A percentile compares a stretch with the other conserved stretches of the same genome.
Evolutionary conservation across 2,888 invertebrate species (phyloP).

Genomic region (Calliopum simillimum): DNA sequence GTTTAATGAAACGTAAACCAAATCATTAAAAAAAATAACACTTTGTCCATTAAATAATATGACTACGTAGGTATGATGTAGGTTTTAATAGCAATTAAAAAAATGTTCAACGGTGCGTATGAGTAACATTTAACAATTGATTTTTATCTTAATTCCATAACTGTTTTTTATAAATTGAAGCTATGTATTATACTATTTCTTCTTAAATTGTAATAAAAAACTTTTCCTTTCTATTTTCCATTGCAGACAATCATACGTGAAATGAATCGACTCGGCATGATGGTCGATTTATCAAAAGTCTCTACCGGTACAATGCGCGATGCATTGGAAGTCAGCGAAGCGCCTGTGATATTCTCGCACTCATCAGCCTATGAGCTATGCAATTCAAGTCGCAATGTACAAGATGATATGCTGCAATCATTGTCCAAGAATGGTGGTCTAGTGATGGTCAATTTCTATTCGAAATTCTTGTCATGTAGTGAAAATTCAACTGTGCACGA

Average conservation of each 20-base stretch:
- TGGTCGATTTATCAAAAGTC: conserved; percentile 87
- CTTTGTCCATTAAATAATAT: too few species aligned
- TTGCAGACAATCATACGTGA: conserved; percentile 82
- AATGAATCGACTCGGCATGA: conserved; percentile 91
- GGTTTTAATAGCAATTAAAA: too few species aligned
- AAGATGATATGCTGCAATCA: conserved; percentile 78
- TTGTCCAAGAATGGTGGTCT: conserved; percentile 84
- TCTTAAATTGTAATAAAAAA: too few species aligned
- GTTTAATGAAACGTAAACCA: too few species aligned
- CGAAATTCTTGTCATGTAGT: conserved; percentile 80
- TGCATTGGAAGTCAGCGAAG: conserved; percentile 79
- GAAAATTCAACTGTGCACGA: conserved; percentile 81
- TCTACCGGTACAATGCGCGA: conserved; percentile 85
- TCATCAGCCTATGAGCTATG: conserved; percentile 85
- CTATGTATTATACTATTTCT: too few species aligned
- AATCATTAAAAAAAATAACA: too few species aligned
- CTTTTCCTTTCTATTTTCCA: conserved; percentile 26
- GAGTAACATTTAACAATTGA: too few species aligned
- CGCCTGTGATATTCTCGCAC: conserved; percentile 89
- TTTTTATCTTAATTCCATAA: too few species aligned
- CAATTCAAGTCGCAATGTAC: conserved; percentile 84
- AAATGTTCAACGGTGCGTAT: too few species aligned
- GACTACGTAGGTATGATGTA: too few species aligned
- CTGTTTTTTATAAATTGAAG: too few species aligned
- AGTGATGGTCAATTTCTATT: conserved; percentile 90